These are phyloP conservation scores for Antheraea assamensis DNA, from an alignment of 2,888 invertebrate species.

Conservation along the genomic window DNA sequence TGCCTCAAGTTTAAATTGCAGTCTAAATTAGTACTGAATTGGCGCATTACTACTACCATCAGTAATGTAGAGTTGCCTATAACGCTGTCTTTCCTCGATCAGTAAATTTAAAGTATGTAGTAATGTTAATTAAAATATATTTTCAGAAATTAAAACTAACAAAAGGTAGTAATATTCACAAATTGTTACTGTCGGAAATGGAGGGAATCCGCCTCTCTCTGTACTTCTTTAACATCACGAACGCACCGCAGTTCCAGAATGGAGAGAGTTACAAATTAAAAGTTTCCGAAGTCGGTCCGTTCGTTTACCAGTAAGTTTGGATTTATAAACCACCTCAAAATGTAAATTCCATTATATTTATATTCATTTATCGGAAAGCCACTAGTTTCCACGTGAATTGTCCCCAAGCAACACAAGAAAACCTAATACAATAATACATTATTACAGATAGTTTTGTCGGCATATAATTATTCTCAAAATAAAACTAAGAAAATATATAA, in stretches of 20 bases:
- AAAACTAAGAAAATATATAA: too few relatives aligned
- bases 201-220: constrained; percentile 84
- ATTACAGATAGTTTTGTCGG: too few relatives aligned
- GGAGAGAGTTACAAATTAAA: constrained; percentile 85
- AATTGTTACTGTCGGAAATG: constrained; percentile 85
- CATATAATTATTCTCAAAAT: not conserved
- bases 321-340: not conserved
- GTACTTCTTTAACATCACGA: constrained; percentile 91
- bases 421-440: too few relatives aligned
- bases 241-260: constrained; percentile 84
- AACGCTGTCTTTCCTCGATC: not conserved
- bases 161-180: constrained; percentile 81
- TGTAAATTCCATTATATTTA: not conserved
- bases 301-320: constrained; percentile 87
- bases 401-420: too few relatives aligned
- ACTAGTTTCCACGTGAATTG: not conserved
- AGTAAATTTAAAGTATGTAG: not conserved
- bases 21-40: too few relatives aligned
- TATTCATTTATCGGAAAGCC: too few relatives aligned
- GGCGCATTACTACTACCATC: too few relatives aligned
- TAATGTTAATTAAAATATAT: not conserved
- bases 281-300: constrained; percentile 89
- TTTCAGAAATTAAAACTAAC: constrained; percentile 61
- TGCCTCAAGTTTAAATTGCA: too few relatives aligned
- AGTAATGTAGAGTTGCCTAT: not conserved